Conservation (phyloP, 2,797 vertebrate species). For the Phataginus tetradactyla region DNA sequence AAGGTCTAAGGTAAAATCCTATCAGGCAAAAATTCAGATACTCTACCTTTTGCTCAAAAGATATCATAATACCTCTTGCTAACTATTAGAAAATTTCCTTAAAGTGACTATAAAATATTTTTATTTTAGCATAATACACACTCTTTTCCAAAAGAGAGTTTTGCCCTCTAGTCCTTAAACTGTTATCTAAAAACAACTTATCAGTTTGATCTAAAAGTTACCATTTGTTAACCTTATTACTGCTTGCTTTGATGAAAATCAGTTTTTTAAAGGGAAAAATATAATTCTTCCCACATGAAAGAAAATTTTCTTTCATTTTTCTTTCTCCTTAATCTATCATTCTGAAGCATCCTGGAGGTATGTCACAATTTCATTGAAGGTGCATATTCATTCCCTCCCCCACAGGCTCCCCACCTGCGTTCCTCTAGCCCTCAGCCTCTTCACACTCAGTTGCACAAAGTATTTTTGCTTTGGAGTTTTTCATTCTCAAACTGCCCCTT, state of each 20-base stretch:
- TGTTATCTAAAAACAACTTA: constrained; percentile 17
- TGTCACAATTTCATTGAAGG: constrained; percentile 42
- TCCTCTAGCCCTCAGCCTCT: not conserved
- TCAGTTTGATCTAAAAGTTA: constrained; percentile 33
- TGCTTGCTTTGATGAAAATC: constrained; percentile 44
- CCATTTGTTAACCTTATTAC: not conserved
- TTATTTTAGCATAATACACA: constrained; percentile 5
- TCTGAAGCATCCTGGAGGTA: constrained; percentile 19
- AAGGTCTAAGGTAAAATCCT: not conserved
- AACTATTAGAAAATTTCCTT: constrained; percentile 49
- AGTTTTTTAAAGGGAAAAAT: not conserved
- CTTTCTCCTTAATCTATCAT: constrained; percentile 40
- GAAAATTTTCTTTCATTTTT: constrained; percentile 42
- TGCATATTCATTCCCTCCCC: not conserved
- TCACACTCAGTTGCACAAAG: constrained; percentile 4
- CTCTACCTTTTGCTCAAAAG: constrained; percentile 1
- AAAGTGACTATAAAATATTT: not conserved
- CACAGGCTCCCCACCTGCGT: not conserved
- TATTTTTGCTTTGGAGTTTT: constrained; percentile 63
- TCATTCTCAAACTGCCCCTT: constrained; percentile 57
- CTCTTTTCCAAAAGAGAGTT: not conserved
- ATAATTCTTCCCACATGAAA: constrained; percentile 48
- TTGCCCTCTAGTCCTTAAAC: not conserved
- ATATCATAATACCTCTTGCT: constrained; percentile 12
- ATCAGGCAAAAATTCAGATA: not conserved